Evolutionary conservation across 1,140 invertebrate species (phyloP), one percentile per base, ranked within the genome.

Genomic region (Anastatus disparis): DNA sequence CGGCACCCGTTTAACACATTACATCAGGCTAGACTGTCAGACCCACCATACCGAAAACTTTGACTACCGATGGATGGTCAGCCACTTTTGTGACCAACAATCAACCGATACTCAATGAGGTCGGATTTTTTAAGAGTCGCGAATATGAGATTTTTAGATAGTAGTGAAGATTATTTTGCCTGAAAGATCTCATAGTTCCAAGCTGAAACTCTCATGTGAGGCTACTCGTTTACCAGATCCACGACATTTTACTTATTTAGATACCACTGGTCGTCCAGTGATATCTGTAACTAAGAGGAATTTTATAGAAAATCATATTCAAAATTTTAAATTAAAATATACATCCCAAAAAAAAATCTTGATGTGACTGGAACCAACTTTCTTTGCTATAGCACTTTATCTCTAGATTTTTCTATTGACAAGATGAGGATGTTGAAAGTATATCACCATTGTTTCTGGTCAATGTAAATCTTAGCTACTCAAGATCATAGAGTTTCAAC

Each of bases 221-320:
- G 91, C 97, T 0, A 89, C 90, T 24, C 88, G 94, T 58, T 84
- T 92, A 13, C 85, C 91, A 15, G 92, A 98, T 81, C 88, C 90
- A 50, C 79, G 95, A 1, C 93, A 97, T 76, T 95, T 92, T 78
- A 99, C 98, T 24, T 99, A 99, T 81, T 87, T 99, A 75, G 98
- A 99, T 83, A 97, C 95, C 2, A 91, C 92, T 73, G 98, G 98
- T 1, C 89, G 97, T 55, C 93, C 94, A 2, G 95, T 99, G 0
- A 89, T 99, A 55, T 90, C 92, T 12, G 87, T 98, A 15, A 89
- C 88, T 15, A 98, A 98, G 79, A 90, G 85, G 2, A 98, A 99
- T 87, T 83, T 99, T 31, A 95, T 99, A 0, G 97, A 99, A 76
- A 94, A 95, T 80, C 98, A 99, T 78, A 99, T 99, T 81, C 94